Conservation (phyloP, 2,797 vertebrate species). For the Limnodromus scolopaceus region DNA sequence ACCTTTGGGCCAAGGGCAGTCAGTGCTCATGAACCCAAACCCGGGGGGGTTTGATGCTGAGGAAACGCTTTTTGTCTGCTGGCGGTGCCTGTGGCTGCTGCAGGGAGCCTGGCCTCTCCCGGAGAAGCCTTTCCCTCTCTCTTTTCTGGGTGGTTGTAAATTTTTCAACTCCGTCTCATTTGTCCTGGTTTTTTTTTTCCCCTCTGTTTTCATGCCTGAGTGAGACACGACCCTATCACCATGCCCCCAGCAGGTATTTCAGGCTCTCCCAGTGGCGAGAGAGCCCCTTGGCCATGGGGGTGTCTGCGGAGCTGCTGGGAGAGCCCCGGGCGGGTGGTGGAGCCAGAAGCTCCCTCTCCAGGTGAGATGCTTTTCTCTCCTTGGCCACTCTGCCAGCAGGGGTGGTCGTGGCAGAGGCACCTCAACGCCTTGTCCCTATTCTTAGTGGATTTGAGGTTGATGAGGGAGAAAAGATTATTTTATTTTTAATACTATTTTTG, state of each 20-base stretch:
- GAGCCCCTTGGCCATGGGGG: rapidly evolving
- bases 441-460: neutral
- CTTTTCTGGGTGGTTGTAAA: neutral
- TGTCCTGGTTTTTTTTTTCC: rapidly evolving
- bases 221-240: neutral
- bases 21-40: neutral
- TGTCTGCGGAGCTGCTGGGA: neutral
- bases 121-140: neutral
- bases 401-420: neutral
- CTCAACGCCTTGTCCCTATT: neutral
- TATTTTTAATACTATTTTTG: neutral
- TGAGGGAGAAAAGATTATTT: neutral
- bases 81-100: neutral
- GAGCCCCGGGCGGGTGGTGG: neutral
- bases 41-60: neutral
- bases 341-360: neutral
- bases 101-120: neutral
- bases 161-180: neutral
- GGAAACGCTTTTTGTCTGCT: neutral
- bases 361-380: neutral
- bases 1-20: neutral
- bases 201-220: neutral
- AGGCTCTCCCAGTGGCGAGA: rapidly evolving
- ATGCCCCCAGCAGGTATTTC: neutral
- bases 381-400: neutral